These are phyloP conservation scores for Neopelma chrysocephalum DNA, from an alignment of 2,797 vertebrate species.

Conservation along the genomic window DNA sequence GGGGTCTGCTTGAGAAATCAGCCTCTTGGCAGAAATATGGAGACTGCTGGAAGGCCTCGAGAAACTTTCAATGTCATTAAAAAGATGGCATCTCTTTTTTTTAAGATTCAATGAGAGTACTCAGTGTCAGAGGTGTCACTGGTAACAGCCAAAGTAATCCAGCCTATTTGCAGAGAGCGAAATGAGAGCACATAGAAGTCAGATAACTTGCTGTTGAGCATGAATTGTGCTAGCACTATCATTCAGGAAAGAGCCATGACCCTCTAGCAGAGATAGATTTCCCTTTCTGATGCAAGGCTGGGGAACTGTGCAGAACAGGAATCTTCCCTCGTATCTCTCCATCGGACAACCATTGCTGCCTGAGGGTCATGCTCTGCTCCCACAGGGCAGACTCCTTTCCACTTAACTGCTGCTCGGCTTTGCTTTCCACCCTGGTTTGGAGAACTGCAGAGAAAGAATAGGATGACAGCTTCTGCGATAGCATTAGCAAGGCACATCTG, in stretches of 20 bases:
- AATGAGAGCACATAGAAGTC: neutral
- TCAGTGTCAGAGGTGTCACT: neutral
- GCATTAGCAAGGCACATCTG: neutral
- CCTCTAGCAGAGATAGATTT: neutral
- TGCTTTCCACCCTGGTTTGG: neutral
- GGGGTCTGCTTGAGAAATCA: neutral
- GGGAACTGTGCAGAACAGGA: neutral
- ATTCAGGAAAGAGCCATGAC: neutral
- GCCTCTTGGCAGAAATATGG: neutral
- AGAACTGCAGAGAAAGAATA: neutral
- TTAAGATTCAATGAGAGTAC: neutral
- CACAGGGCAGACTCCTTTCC: neutral
- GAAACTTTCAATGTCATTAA: neutral
- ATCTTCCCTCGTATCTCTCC: neutral
- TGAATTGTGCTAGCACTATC: neutral
- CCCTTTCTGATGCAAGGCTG: accelerated
- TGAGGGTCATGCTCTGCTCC: accelerated
- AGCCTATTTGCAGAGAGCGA: neutral
- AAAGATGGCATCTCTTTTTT: neutral
- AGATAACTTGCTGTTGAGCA: neutral
- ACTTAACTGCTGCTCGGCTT: neutral
- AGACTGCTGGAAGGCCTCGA: neutral
- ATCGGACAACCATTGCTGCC: neutral
- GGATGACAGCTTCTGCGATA: neutral
- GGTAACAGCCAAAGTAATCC: accelerated